Percentiles rank a stretch among this genome's conserved stretches.
Conservation (phyloP, 2,797 vertebrate genomes). For the Alauda arvensis region DNA sequence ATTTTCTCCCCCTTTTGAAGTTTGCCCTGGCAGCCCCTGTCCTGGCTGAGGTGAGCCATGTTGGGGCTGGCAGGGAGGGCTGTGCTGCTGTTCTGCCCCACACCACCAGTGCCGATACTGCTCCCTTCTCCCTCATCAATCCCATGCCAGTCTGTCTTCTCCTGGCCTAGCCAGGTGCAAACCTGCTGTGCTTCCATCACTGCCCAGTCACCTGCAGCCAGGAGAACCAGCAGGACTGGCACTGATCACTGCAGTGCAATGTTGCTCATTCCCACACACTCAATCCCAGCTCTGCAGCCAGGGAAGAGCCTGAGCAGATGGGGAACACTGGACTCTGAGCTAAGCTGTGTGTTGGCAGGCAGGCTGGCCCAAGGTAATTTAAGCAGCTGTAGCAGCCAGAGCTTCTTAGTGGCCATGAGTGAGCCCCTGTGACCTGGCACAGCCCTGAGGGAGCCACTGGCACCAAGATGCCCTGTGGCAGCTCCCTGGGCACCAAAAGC, state of each 20-base stretch:
- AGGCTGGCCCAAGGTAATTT: background rate
- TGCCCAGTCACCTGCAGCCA: background rate
- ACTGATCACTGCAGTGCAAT: fast-evolving
- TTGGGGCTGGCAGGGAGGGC: background rate
- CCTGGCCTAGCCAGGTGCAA: background rate
- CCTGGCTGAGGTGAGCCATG: background rate
- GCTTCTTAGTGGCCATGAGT: background rate
- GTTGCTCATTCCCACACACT: fast-evolving
- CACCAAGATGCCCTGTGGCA: background rate
- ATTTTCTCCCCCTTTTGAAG: conserved; percentile 14
- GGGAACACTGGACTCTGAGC: background rate
- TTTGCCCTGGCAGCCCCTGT: background rate
- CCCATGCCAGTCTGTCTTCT: background rate
- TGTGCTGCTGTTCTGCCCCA: background rate
- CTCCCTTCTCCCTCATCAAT: background rate
- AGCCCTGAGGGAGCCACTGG: background rate
- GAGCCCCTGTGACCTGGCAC: fast-evolving
- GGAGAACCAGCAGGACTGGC: fast-evolving
- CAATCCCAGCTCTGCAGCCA: background rate
- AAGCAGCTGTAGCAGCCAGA: background rate
- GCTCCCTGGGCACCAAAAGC: background rate
- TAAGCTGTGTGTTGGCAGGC: background rate
- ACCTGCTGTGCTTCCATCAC: background rate
- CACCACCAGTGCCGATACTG: fast-evolving
- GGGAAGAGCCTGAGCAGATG: background rate